Conservation (phyloP, 2,888 invertebrate species). For the Eulithis testata region DNA sequence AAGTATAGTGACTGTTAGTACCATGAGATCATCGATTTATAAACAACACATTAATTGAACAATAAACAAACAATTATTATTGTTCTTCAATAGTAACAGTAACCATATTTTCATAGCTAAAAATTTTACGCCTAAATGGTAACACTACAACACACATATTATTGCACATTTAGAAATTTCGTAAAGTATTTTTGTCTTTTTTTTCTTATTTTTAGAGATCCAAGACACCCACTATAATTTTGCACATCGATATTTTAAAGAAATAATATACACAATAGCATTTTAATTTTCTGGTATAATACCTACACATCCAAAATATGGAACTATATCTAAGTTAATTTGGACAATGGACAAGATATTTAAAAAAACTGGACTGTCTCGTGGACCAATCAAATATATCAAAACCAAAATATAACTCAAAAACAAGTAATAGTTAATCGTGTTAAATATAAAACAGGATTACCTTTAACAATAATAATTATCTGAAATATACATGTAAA, state of each 20-base stretch:
- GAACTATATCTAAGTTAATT: conserved; percentile 81
- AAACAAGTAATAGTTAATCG: conserved; percentile 70
- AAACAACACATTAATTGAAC: conserved; percentile 61
- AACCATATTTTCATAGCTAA: conserved; percentile 67
- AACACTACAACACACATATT: conserved; percentile 85
- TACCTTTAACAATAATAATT: conserved; percentile 80
- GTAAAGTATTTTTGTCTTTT: conserved; percentile 84
- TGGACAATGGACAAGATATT: conserved; percentile 82
- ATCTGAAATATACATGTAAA: conserved; percentile 82
- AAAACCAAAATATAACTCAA: conserved; percentile 64
- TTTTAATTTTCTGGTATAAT: conserved; percentile 80
- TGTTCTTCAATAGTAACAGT: conserved; percentile 52
- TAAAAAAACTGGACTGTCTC: conserved; percentile 74
- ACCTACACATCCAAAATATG: conserved; percentile 81
- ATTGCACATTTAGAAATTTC: conserved; percentile 85
- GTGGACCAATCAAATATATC: conserved; percentile 55
- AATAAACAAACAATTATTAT: conserved; percentile 42
- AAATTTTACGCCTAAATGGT: conserved; percentile 82
- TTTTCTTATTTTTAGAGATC: conserved; percentile 83
- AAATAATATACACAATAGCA: conserved; percentile 84
- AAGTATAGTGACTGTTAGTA: conserved; percentile 66
- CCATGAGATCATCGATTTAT: conserved; percentile 75
- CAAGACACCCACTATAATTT: conserved; percentile 85
- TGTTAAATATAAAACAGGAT: conserved; percentile 80
- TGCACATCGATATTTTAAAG: conserved; percentile 81